phyloP scores from a whole-genome alignment of 1,140 invertebrate species.

The Streblospio benedicti region DNA sequence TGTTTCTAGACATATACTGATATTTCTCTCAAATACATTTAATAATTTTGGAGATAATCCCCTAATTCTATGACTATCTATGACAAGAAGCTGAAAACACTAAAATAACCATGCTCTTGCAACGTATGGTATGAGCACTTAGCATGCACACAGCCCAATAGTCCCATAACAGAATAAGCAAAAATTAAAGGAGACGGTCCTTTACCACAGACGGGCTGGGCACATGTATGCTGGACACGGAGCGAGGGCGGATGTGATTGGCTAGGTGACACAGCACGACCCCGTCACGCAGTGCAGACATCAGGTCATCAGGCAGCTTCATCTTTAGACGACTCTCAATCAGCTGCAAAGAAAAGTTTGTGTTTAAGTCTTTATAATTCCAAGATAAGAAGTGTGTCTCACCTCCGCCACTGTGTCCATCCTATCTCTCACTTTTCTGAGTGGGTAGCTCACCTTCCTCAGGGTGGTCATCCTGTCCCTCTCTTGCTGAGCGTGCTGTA shows the following conservation, averaged over 20 bases:
- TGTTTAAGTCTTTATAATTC: neutral
- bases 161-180: neutral
- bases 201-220: conserved; percentile 83
- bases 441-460: conserved; percentile 60
- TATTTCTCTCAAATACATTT: neutral
- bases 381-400: too few relatives aligned
- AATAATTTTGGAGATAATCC: neutral
- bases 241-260: conserved; percentile 78
- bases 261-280: conserved; percentile 88
- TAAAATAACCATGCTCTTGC: neutral
- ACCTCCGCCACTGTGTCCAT: too few relatives aligned
- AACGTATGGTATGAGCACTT: neutral
- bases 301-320: conserved; percentile 74
- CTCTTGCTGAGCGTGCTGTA: conserved; percentile 81
- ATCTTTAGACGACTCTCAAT: conserved; percentile 84
- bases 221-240: conserved; percentile 87
- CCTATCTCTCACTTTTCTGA: too few relatives aligned
- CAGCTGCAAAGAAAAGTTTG: conserved; percentile 56
- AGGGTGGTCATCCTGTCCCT: conserved; percentile 74
- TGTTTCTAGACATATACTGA: neutral
- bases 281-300: conserved; percentile 77
- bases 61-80: neutral
- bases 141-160: neutral
- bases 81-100: neutral
- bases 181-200: neutral